Conservation (phyloP, 2,797 vertebrate species). For the Chiloscyllium punctatum region DNA sequence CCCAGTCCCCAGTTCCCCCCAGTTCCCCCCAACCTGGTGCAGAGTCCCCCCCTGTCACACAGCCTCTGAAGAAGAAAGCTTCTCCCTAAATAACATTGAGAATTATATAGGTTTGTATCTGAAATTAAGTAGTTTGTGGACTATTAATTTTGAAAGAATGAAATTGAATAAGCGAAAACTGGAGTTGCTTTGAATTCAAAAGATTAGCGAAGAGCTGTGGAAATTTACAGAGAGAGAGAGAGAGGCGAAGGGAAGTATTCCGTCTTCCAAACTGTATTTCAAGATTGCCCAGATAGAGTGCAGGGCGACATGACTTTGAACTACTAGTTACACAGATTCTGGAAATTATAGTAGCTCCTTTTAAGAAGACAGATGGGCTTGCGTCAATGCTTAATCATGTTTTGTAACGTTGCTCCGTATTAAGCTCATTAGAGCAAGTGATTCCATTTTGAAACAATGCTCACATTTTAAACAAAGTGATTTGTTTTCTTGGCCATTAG, state of each 20-base stretch:
- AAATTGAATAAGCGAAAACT: background rate
- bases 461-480: conserved; percentile 25
- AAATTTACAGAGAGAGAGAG: background rate
- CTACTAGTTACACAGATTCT: background rate
- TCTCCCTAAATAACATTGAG: background rate
- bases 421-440: conserved; percentile 24
- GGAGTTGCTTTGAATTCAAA: background rate
- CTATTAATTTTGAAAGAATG: background rate
- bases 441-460: conserved; percentile 30
- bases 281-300: background rate
- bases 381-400: conserved; percentile 29
- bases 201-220: background rate
- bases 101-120: background rate
- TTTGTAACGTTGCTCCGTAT: background rate
- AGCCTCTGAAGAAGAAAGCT: background rate
- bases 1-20: no score
- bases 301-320: background rate
- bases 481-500: conserved; percentile 21
- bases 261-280: background rate
- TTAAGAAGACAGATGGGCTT: conserved; percentile 16
- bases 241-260: background rate
- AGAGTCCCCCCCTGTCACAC: no score
- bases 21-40: no score
- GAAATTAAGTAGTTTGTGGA: background rate
- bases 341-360: background rate